phyloP scores from a whole-genome alignment of 2,888 invertebrate species.

The Cheiracanthium punctorium region DNA sequence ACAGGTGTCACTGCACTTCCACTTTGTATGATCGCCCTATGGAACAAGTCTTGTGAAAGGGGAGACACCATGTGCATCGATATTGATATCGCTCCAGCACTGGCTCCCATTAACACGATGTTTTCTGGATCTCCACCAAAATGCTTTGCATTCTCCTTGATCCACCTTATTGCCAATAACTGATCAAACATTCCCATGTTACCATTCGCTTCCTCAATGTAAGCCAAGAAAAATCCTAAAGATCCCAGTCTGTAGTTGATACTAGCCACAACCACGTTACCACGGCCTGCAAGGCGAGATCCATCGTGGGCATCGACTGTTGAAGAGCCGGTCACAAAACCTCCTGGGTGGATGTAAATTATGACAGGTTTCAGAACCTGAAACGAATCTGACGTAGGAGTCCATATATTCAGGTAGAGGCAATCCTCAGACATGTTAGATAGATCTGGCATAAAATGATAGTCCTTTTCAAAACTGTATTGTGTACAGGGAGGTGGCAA shows the following conservation, averaged over 20 bases:
- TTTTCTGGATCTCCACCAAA: slow-evolving; percentile 42
- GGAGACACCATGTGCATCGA: slow-evolving; percentile 39
- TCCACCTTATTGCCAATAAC: slow-evolving; percentile 42
- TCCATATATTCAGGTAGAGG: slow-evolving; percentile 51
- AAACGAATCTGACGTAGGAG: neutral
- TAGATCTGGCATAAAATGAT: neutral
- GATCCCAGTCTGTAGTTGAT: slow-evolving; percentile 45
- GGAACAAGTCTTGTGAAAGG: slow-evolving; percentile 31
- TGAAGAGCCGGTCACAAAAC: slow-evolving; percentile 19
- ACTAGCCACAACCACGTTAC: slow-evolving; percentile 50
- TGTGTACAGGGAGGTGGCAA: neutral
- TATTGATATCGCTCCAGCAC: slow-evolving; percentile 27
- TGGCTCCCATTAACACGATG: slow-evolving; percentile 46
- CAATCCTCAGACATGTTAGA: slow-evolving; percentile 48
- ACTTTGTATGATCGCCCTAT: slow-evolving; percentile 46
- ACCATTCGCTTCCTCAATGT: slow-evolving; percentile 17
- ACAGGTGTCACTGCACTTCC: neutral
- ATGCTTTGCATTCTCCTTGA: slow-evolving; percentile 33
- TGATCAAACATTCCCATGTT: slow-evolving; percentile 37
- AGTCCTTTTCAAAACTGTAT: neutral
- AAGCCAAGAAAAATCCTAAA: slow-evolving; percentile 33
- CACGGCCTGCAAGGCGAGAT: neutral
- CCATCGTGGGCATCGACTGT: neutral
- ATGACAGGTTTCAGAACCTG: slow-evolving; percentile 28
- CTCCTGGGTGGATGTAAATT: slow-evolving; percentile 49